Evolutionary conservation across 2,888 invertebrate genomes (phyloP).

Genomic region (Euplexia lucipara): DNA sequence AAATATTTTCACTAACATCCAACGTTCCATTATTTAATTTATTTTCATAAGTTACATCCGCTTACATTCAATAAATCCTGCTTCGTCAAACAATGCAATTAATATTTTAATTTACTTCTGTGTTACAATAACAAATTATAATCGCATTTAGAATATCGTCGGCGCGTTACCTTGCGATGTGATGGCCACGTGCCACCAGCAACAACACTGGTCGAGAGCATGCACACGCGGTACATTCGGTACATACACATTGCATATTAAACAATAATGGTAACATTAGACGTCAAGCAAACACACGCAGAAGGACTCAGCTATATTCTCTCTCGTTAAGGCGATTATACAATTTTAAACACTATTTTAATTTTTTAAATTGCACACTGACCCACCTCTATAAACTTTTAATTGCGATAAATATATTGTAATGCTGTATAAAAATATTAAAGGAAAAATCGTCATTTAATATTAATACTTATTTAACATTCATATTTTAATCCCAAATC

Average conservation of each 20-base stretch:
- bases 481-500: conserved; percentile 84
- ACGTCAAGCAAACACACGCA: conserved; percentile 85
- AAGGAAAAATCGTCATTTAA: conserved; percentile 89
- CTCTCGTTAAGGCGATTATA: conserved; percentile 90
- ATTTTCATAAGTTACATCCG: conserved; percentile 55
- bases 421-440: conserved; percentile 91
- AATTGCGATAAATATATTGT: conserved; percentile 90
- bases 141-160: conserved; percentile 34
- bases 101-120: conserved; percentile 62
- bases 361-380: conserved; percentile 88
- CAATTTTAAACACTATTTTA: conserved; percentile 85
- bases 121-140: conserved; percentile 23
- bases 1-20: conserved; percentile 42
- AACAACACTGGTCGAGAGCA: conserved; percentile 71
- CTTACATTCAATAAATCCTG: conserved; percentile 38
- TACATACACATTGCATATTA: conserved; percentile 70
- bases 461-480: conserved; percentile 88
- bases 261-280: conserved; percentile 77
- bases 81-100: conserved; percentile 26
- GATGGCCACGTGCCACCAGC: conserved; percentile 63
- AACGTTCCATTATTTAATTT: conserved; percentile 29
- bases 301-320: conserved; percentile 89
- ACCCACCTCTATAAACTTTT: conserved; percentile 90
- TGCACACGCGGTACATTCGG: conserved; percentile 72
- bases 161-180: conserved; percentile 36